Evolutionary conservation across 2,888 invertebrate genomes (phyloP).

Genomic region (Eupelmus urozonus): DNA sequence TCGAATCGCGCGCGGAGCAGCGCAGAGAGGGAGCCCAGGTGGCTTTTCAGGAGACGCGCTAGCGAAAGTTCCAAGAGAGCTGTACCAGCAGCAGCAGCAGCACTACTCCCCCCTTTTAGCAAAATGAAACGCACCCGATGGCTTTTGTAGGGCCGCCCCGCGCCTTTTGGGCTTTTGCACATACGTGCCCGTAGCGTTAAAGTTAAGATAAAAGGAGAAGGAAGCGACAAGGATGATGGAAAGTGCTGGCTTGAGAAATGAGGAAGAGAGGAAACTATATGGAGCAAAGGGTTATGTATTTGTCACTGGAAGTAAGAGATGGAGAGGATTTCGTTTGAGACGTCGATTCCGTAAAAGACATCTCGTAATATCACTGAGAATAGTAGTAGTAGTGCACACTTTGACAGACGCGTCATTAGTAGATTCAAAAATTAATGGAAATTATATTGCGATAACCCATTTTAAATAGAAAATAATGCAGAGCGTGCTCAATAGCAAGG

Average conservation of each 20-base stretch:
- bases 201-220: slow-evolving; percentile 40
- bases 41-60: not conserved
- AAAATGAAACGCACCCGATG: slow-evolving; percentile 52
- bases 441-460: no score
- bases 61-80: not conserved
- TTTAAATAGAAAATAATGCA: no score
- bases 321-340: no score
- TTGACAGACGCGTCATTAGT: no score
- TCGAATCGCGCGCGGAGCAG: slow-evolving; percentile 39
- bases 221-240: slow-evolving; percentile 38
- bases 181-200: slow-evolving; percentile 18
- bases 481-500: not conserved
- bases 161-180: slow-evolving; percentile 18
- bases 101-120: slow-evolving; percentile 50
- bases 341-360: no score
- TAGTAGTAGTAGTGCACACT: no score
- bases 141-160: slow-evolving; percentile 25
- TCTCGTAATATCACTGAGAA: no score
- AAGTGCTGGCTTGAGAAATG: slow-evolving; percentile 52
- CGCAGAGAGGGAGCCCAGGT: slow-evolving; percentile 22
- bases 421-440: no score
- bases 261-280: slow-evolving; percentile 36
- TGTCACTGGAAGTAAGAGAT: no score
- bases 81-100: no score
- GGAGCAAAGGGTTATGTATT: not conserved